Evolutionary conservation across 2,888 invertebrate species (phyloP), one percentile per base, ranked within the genome.

Genomic region (Empis stercorea): DNA sequence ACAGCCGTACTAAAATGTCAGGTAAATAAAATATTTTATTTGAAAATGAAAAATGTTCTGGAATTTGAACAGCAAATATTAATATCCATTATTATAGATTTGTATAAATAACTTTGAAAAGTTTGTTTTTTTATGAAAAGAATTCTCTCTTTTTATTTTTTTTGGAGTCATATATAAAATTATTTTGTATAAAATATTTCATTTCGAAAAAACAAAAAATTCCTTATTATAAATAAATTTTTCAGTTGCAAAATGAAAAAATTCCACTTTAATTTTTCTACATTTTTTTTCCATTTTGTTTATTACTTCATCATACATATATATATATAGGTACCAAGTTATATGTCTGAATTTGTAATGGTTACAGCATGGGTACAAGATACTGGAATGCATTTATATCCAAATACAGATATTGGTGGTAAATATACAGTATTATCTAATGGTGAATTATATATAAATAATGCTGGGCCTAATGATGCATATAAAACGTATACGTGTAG

Each of bases 351-450:
- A 59, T 86, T 88, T 65, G 85, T 93, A 58, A 81, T 81, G 71
- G 81, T 84, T 52, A 89, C 89, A 30, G 87, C 91, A 46, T 95
- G 94, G 94, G 79, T 87, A 53, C 85, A 87, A 65, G 87, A 87
- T 58, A 82, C 82, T 48, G 78, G 79, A 57, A 77, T 84, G 72
- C 85, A 81, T 70, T 83, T 88, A 60, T 84, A 81, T 65, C 83
- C 83, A 34, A 81, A 80, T 59, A 80, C 81, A 38, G 81, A 81
- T 64, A 81, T 81, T 58, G 81, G 79, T 71, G 80, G 79, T 50
- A 86, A 86, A 65, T 85, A 85, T 68, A 80, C 82, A 55, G 79
- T 87, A 44, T 71, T 89, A 52, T 79, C 81, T 56, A 85, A 84
- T 62, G 91, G 91, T 14, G 87, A 88, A 56, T 72, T 92, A 54